Conservation (phyloP, 2,797 vertebrate genomes). For the Champsocephalus gunnari region DNA sequence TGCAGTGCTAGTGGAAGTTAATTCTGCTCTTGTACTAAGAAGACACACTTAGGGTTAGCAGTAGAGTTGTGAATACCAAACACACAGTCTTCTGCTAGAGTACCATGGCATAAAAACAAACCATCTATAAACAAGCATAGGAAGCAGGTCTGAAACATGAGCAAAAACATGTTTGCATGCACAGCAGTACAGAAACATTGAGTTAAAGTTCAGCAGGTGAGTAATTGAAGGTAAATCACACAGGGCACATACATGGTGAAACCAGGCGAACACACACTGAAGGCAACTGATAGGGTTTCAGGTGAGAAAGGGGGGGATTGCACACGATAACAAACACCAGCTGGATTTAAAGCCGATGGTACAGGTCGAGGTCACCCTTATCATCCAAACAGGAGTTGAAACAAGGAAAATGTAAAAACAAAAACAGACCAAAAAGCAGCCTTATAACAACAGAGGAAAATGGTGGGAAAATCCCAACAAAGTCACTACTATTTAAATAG, state of each 20-base stretch:
- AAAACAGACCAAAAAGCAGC: conserved; percentile 6
- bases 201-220: conserved; percentile 27
- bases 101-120: not conserved
- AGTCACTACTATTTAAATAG: not conserved
- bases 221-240: not conserved
- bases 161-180: not conserved
- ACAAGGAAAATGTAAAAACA: conserved; percentile 55
- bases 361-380: conserved; percentile 52
- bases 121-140: not conserved
- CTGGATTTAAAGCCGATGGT: conserved; percentile 34
- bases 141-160: not conserved
- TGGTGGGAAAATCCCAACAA: not conserved
- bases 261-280: conserved; percentile 34
- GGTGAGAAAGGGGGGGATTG: conserved; percentile 30
- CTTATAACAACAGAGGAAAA: conserved; percentile 21
- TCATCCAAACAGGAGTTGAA: conserved; percentile 49
- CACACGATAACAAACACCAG: conserved; percentile 26
- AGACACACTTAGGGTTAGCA: not conserved
- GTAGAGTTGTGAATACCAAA: not conserved
- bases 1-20: conserved; percentile 2
- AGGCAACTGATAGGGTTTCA: conserved; percentile 58
- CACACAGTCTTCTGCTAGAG: conserved; percentile 19
- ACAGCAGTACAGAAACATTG: conserved; percentile 10
- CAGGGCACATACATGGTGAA: conserved; percentile 36
- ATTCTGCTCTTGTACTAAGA: not conserved